Percentiles rank a stretch among this genome's conserved stretches.
phyloP scores from a whole-genome alignment of 2,797 vertebrate genomes.

The Dermochelys coriacea region DNA sequence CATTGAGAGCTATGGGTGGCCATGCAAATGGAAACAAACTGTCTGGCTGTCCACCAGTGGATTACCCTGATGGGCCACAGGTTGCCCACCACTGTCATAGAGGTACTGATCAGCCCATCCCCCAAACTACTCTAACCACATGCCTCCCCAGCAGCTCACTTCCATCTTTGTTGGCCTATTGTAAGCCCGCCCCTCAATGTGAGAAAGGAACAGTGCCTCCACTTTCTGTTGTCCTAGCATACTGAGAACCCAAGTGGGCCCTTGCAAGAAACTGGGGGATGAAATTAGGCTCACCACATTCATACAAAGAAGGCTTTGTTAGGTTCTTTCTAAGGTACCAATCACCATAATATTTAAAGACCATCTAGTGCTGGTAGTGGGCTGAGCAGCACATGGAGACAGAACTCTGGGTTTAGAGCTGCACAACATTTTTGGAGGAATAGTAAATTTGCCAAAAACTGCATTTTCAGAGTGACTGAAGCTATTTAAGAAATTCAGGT shows the following conservation, averaged over 20 bases:
- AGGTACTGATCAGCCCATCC: not conserved
- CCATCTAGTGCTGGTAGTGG: accelerated
- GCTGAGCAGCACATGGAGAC: not conserved
- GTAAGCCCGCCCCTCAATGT: not conserved
- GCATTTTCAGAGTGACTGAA: not conserved
- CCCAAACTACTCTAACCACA: not conserved
- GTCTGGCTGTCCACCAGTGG: no score
- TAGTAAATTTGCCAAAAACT: not conserved
- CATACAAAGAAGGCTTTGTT: not conserved
- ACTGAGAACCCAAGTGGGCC: not conserved
- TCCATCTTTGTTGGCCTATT: accelerated
- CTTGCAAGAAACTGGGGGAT: accelerated
- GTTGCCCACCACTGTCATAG: no score
- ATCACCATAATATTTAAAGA: accelerated
- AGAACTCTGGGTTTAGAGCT: not conserved
- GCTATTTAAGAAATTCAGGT: not conserved
- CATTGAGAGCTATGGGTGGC: no score
- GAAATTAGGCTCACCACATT: no score
- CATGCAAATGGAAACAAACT: no score
- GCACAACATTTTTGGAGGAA: not conserved
- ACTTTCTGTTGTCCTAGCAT: not conserved
- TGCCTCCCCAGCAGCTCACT: not conserved
- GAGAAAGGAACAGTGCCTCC: not conserved
- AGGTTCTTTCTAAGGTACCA: not conserved
- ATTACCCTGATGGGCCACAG: no score